Evolutionary conservation across 2,797 vertebrate species (phyloP), one percentile per base, ranked within the genome.

Genomic region (Hoplostethus mediterraneus): DNA sequence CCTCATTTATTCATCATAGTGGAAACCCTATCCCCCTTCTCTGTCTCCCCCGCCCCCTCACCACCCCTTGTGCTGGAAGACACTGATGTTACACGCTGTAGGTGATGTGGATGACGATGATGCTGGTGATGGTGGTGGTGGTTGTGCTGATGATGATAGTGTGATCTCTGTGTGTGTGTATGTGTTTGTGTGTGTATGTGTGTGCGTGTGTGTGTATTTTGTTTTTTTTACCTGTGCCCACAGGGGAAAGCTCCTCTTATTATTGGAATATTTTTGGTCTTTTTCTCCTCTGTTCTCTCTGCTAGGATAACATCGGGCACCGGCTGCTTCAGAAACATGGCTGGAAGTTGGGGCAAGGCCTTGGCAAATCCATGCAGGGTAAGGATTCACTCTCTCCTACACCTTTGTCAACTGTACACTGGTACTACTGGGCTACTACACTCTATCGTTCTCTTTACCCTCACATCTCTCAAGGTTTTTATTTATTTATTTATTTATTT

Each of bases 191-290:
- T 21, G 21, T 21, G 21, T 21, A 1, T 21, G 21, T 21, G 21
- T 21, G 21, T 21, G 21, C 1, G 21, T 21, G 21, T 86, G 55
- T 70, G 53, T 75, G 54, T 82, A 74, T 47, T 64, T 63, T 45
- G 56, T 36, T 77, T 86, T 86, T 87, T 83, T 88, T 64, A 87
- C 66, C 91, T 91, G 87, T 93, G 87, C 91, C 72, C 87, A 90
- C 90, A 38, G 91, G 95, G 94, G 94, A 96, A 96, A 96, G 96
- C 95, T 95, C 93, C 95, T 98, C 97, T 96, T 99, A 98, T 99
- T 99, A 98, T 97, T 97, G 98, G 97, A 98, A 97, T 98, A 97
- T 99, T 97, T 98, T 97, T 97, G 96, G 97, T 98, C 92, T 97
- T 93, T 97, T 95, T 97, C 95, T 97, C 93, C 91, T 94, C 90